A percentile compares a stretch with the other conserved stretches of the same genome.
phyloP scores from a whole-genome alignment of 2,113 vertebrate genomes.

The Phalacrocorax carbo region DNA sequence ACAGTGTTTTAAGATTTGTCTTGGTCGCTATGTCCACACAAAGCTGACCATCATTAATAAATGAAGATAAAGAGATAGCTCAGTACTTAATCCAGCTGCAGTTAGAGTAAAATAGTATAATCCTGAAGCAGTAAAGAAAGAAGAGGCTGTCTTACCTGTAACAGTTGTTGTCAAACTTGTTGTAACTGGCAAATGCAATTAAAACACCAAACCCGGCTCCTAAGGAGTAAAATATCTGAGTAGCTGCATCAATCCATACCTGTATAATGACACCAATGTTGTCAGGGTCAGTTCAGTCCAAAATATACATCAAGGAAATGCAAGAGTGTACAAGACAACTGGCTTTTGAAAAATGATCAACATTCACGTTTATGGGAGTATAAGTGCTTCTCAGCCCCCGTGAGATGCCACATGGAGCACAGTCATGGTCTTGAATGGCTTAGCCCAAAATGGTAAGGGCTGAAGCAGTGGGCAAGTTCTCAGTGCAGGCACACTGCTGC shows the following conservation, averaged over 20 bases:
- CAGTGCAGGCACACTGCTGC: neutral
- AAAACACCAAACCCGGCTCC: constrained; percentile 97
- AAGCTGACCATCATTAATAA: neutral
- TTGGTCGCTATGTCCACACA: constrained; percentile 1
- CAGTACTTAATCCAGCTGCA: neutral
- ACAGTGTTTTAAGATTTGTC: constrained; percentile 14
- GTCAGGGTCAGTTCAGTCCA: neutral
- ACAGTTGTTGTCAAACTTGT: constrained; percentile 99
- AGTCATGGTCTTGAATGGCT: neutral
- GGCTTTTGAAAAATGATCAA: neutral
- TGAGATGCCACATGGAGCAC: neutral
- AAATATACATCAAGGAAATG: neutral
- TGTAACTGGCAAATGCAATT: constrained; percentile 98
- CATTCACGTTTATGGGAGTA: neutral
- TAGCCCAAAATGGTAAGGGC: neutral
- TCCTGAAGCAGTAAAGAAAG: neutral
- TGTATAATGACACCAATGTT: constrained; percentile 57
- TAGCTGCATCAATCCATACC: constrained; percentile 99
- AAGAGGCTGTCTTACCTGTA: constrained; percentile 84
- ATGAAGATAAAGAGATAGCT: neutral
- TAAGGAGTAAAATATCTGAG: constrained; percentile 97
- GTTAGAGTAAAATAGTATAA: neutral
- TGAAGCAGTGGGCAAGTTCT: neutral
- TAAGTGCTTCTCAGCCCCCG: neutral
- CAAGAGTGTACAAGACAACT: neutral